phyloP scores from a whole-genome alignment of 2,113 vertebrate species.

The Apeltes quadracus region DNA sequence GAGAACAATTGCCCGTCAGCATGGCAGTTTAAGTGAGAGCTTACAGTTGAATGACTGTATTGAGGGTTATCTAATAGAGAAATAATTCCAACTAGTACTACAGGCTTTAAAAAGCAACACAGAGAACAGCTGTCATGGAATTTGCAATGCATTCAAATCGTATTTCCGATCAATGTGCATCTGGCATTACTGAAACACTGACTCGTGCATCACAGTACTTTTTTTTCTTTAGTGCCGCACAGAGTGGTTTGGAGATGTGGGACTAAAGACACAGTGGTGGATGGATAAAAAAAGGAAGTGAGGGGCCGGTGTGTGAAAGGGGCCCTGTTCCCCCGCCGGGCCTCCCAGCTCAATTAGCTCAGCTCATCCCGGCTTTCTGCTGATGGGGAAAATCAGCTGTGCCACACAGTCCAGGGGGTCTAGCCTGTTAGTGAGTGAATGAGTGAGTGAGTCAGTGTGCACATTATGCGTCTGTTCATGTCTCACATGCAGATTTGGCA shows the following conservation, averaged over 20 bases:
- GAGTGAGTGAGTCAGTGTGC: constrained; percentile 56
- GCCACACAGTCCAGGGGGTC: constrained; percentile 64
- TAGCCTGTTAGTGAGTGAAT: constrained; percentile 66
- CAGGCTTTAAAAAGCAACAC: neutral
- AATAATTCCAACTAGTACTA: constrained; percentile 12
- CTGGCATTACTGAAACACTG: constrained; percentile 10
- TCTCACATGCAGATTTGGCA: constrained; percentile 59
- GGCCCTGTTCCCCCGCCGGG: constrained; percentile 61
- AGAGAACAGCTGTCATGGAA: neutral
- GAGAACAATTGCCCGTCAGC: constrained; percentile 12
- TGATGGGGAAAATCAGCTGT: constrained; percentile 74
- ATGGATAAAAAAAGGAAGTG: constrained; percentile 74
- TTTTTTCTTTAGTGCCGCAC: constrained; percentile 30
- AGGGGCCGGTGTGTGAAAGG: constrained; percentile 61
- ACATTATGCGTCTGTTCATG: constrained; percentile 60
- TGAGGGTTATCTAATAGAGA: constrained; percentile 14
- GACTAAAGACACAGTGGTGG: constrained; percentile 51
- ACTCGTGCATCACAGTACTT: constrained; percentile 16
- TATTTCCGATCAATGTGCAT: constrained; percentile 11
- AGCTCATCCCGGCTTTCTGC: constrained; percentile 77
- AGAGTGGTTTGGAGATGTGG: constrained; percentile 58
- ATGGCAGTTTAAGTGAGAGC: neutral
- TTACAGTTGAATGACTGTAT: neutral
- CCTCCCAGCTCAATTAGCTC: constrained; percentile 82
- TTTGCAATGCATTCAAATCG: constrained; percentile 7